These are phyloP conservation scores for Cercopithecus hamlyni DNA, from an alignment of 2,797 vertebrate species.

Conservation along the genomic window DNA sequence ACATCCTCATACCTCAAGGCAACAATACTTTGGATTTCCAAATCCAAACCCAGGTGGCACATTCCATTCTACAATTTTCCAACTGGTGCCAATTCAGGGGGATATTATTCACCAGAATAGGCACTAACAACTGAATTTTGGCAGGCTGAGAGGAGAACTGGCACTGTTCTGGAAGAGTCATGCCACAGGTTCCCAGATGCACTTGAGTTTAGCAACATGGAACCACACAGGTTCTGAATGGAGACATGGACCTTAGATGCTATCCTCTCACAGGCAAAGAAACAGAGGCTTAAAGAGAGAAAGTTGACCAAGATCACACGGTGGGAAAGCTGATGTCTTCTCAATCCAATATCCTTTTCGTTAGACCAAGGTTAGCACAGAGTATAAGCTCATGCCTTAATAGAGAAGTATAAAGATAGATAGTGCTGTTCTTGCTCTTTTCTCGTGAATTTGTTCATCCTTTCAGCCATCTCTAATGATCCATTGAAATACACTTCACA, in stretches of 20 bases:
- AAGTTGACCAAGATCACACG: not conserved
- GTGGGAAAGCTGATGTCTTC: not conserved
- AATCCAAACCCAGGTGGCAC: conserved; percentile 70
- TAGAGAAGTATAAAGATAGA: not conserved
- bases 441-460: not conserved
- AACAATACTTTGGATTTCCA: conserved; percentile 68
- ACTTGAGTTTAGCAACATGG: conserved; percentile 14
- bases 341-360: not conserved
- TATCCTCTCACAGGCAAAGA: not conserved
- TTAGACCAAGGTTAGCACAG: not conserved
- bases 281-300: not conserved
- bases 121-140: conserved; percentile 36
- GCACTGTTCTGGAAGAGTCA: conserved; percentile 3
- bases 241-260: not conserved
- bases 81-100: conserved; percentile 52
- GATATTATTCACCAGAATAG: conserved; percentile 46
- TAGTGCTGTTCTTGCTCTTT: not conserved
- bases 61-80: conserved; percentile 70
- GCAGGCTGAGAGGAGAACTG: conserved; percentile 55
- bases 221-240: not conserved
- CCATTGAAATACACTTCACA: not conserved
- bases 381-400: not conserved
- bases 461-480: conserved; percentile 16
- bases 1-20: conserved; percentile 60
- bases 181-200: conserved; percentile 14